phyloP scores from a whole-genome alignment of 2,797 vertebrate species.

The Sylvia borin region DNA sequence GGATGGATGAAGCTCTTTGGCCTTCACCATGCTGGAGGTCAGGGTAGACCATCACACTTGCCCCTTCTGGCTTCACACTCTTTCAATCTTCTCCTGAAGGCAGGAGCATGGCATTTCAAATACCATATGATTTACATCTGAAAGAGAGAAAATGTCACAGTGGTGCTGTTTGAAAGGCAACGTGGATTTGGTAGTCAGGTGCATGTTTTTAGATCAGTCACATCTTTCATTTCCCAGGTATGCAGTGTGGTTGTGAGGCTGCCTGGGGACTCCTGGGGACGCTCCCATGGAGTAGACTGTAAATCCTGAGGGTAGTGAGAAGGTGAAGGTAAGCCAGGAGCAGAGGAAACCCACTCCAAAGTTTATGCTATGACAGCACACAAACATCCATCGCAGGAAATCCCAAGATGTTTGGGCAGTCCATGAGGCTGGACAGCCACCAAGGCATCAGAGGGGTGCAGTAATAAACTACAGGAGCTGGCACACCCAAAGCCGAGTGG shows the following conservation, averaged over 20 bases:
- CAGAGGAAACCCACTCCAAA: neutral
- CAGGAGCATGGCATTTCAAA: neutral
- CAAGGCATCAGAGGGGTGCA: neutral
- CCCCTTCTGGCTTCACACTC: neutral
- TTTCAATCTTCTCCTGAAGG: neutral
- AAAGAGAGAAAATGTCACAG: neutral
- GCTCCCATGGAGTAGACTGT: rapidly evolving
- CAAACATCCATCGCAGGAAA: rapidly evolving
- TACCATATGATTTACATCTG: neutral
- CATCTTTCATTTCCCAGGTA: neutral
- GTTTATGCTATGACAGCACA: rapidly evolving
- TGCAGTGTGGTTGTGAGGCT: neutral
- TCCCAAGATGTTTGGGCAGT: neutral
- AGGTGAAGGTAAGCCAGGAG: neutral
- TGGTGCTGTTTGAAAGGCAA: neutral
- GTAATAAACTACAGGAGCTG: neutral
- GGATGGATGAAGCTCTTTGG: neutral
- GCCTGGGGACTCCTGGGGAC: neutral
- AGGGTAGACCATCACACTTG: neutral
- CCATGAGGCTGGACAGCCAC: neutral
- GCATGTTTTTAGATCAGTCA: neutral
- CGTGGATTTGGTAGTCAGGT: neutral
- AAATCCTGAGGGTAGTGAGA: neutral
- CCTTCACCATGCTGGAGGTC: neutral
- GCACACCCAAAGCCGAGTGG: neutral